Conservation (phyloP, 2,888 invertebrate species). For the Drosophila lacicola region DNA sequence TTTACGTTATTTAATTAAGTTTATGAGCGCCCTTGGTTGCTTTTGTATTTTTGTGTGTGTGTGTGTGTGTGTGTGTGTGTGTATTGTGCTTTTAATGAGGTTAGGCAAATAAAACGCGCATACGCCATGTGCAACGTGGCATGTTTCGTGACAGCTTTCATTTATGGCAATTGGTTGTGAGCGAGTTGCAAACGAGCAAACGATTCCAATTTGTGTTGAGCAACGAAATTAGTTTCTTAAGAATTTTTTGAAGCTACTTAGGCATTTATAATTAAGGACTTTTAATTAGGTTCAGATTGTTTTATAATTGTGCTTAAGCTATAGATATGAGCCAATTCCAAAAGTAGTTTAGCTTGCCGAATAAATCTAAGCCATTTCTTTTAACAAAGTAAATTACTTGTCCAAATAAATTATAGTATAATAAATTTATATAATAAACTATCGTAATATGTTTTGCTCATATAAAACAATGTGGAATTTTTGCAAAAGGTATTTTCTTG, state of each 20-base stretch:
- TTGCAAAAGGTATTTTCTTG: too few species aligned
- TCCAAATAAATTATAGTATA: too few species aligned
- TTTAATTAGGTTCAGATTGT: neutral
- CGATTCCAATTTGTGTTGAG: conserved; percentile 3
- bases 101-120: conserved; percentile 58
- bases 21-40: conserved; percentile 42
- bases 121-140: conserved; percentile 56
- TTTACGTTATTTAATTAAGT: conserved; percentile 64
- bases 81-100: conserved; percentile 35
- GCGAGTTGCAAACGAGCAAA: neutral
- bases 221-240: neutral
- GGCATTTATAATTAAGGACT: neutral
- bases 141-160: conserved; percentile 32
- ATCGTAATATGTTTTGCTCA: too few species aligned
- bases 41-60: conserved; percentile 15
- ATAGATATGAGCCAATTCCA: neutral
- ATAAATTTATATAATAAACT: too few species aligned
- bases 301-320: neutral
- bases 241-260: neutral
- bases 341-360: neutral
- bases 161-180: conserved; percentile 18
- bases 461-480: too few species aligned
- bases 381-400: too few species aligned
- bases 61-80: too few species aligned
- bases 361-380: neutral